Base-by-base conservation (phyloP, 2,797 vertebrate genomes). In the Poeciliopsis presidionis region DNA sequence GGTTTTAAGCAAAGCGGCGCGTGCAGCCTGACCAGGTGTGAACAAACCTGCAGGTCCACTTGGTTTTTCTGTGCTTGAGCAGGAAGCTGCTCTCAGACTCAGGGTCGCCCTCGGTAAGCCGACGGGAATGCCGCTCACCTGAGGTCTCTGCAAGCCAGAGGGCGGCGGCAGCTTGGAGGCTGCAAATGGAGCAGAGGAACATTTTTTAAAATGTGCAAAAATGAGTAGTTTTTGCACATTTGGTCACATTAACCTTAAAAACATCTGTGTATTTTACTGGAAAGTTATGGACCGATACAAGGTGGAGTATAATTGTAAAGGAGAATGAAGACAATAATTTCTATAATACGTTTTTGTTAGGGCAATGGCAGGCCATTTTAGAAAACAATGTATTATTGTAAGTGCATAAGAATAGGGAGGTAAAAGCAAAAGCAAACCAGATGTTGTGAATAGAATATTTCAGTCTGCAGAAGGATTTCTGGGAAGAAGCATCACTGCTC, bases 101-200 rank as follows among this genome's bases (percentile, higher is more conserved):
- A 63, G 4, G 4, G 74, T 51, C n/a, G 84, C 14, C 85, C 80
- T 89, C 28, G 83, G 89, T 65, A 83, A 71, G 45, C 79, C 78
- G 2, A 87, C 81, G 0, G 81, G 74, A 4, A 89, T 67, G 3
- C 79, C 55, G 18, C 76, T 83, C 13, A 43, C 0, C 67, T 74
- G 85, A 0, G 80, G 86, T 51, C 80, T 92, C 45, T 39, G 86
- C 63, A 92, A 43, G 22, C 86, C 84, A 53, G 76, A 65, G n/a
- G 12, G 36, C 9, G 78, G 82, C 57, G 74, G 83, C 53, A 28
- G 87, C 79, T 90, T 93, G 61, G 77, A 82, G 39, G 73, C 93
- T 93, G 20, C 72, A 1, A 16, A 47, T 7, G 74, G n/a, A 30
- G 83, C 43, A 84, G 33, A 70, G 8, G 43, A 51, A 72, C 2